Evolutionary conservation across 2,888 invertebrate genomes (phyloP).

Genomic region (Megalurothrips usitatus): DNA sequence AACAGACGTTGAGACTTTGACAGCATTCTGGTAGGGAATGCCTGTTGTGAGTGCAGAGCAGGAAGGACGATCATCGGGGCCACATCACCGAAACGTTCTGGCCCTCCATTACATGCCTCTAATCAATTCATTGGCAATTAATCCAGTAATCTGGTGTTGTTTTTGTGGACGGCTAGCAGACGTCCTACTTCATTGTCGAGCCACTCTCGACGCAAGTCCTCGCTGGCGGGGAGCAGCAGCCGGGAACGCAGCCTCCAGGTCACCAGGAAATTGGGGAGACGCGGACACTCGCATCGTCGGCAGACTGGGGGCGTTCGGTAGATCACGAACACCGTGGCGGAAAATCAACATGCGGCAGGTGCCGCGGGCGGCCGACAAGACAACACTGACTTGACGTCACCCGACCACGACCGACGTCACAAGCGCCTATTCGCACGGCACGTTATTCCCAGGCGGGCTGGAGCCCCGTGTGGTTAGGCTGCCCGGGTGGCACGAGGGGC

Average conservation of each 20-base stretch:
- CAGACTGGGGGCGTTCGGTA: too few species aligned
- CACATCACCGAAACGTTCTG: background rate
- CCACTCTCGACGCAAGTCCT: background rate
- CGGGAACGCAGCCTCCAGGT: background rate
- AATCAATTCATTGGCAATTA: background rate
- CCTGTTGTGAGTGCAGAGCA: background rate
- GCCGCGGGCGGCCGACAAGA: background rate
- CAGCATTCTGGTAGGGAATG: conserved; percentile 46
- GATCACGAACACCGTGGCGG: background rate
- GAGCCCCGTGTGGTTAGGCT: too few species aligned
- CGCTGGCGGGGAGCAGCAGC: background rate
- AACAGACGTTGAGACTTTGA: conserved; percentile 68
- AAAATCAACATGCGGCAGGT: background rate
- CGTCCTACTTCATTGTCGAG: background rate
- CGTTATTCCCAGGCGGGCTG: background rate
- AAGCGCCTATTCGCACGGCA: background rate
- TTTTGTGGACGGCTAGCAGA: background rate
- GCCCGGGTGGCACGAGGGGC: too few species aligned
- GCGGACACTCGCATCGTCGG: too few species aligned
- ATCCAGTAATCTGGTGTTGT: background rate
- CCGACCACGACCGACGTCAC: background rate
- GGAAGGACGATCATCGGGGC: background rate
- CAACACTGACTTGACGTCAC: background rate
- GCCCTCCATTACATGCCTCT: background rate
- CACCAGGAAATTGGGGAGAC: too few species aligned